Conservation (phyloP, 2,888 invertebrate species). For the Xanthorhoe designata region DNA sequence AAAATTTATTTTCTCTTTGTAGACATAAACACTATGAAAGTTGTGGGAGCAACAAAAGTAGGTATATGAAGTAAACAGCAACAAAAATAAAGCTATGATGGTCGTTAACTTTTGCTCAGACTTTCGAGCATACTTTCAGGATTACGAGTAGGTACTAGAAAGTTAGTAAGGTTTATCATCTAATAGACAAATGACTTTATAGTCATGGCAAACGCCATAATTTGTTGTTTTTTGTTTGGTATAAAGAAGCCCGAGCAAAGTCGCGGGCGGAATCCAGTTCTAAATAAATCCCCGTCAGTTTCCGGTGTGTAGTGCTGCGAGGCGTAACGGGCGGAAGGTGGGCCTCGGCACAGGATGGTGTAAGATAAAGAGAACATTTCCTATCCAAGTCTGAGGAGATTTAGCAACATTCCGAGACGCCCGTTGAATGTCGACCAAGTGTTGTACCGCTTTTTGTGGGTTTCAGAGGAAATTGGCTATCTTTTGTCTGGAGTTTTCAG, state of each 20-base stretch:
- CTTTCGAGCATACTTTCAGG: no score
- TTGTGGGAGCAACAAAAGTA: no score
- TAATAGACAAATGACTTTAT: no score
- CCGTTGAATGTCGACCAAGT: slow-evolving; percentile 61
- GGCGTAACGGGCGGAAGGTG: slow-evolving; percentile 78
- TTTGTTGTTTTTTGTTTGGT: not conserved
- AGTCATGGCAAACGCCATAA: no score
- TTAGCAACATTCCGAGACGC: slow-evolving; percentile 76
- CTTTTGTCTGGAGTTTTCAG: slow-evolving; percentile 26
- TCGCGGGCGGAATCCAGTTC: slow-evolving; percentile 41
- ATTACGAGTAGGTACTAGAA: no score
- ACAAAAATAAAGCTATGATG: no score
- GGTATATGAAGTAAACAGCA: no score
- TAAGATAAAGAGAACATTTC: slow-evolving; percentile 85
- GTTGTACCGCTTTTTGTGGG: slow-evolving; percentile 51
- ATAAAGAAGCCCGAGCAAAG: not conserved
- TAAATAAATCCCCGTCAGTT: slow-evolving; percentile 74
- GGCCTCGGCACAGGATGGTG: slow-evolving; percentile 80
- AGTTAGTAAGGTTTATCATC: no score
- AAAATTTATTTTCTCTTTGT: no score
- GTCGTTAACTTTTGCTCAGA: no score
- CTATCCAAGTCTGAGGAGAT: slow-evolving; percentile 80
- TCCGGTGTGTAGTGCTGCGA: slow-evolving; percentile 73
- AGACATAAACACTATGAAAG: no score
- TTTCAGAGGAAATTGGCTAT: slow-evolving; percentile 36